Percentiles rank a stretch among this genome's conserved stretches.
Conservation (phyloP, 2,888 invertebrate species). For the Callinectes sapidus region DNA sequence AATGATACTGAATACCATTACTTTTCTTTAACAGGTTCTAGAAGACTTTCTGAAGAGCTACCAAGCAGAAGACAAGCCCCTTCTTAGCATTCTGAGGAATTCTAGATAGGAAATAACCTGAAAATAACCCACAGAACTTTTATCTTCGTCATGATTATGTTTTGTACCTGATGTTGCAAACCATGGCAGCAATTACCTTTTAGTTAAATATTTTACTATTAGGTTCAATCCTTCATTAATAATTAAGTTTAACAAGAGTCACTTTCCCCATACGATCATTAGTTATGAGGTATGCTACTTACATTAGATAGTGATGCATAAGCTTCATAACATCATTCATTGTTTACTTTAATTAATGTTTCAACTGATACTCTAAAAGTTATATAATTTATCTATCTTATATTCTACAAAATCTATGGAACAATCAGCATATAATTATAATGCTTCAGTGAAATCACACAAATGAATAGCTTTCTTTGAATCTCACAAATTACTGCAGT, state of each 20-base stretch:
- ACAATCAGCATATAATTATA: background rate
- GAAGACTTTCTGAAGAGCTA: slow-evolving; percentile 66
- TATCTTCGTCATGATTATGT: background rate
- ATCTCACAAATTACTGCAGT: background rate
- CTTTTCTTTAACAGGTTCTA: slow-evolving; percentile 53
- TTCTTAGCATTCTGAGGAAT: slow-evolving; percentile 48
- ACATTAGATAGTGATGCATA: slow-evolving; percentile 14
- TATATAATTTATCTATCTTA: background rate
- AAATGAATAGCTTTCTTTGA: background rate
- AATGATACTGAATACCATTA: background rate
- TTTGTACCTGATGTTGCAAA: background rate
- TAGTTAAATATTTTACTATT: background rate
- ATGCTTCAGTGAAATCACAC: background rate
- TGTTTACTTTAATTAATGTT: background rate
- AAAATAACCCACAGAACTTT: background rate
- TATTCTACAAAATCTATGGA: background rate
- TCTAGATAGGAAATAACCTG: background rate
- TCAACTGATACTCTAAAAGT: background rate
- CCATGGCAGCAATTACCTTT: background rate
- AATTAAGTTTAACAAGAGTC: background rate
- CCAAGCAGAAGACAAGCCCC: slow-evolving; percentile 52
- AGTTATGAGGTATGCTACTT: background rate
- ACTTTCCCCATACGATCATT: background rate
- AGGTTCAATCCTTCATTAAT: background rate
- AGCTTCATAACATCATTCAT: background rate